Evolutionary conservation across 2,113 vertebrate genomes (phyloP).

Genomic region (Xiphophorus couchianus): DNA sequence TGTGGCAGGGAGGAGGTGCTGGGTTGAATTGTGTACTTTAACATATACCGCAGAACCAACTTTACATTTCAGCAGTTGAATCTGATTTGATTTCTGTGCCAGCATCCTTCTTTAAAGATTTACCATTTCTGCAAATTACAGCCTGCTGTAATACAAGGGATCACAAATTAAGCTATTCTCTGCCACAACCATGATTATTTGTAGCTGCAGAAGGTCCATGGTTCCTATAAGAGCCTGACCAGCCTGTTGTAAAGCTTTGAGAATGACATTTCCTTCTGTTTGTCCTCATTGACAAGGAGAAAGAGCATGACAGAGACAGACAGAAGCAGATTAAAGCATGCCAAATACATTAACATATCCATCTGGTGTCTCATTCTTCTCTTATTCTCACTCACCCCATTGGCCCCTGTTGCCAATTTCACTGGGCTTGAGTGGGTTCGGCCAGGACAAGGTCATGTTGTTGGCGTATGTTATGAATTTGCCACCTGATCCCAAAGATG

Average conservation of each 20-base stretch:
- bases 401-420: conserved; percentile 61
- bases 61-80: too few species aligned
- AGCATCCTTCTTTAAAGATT: conserved; percentile 24
- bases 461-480: conserved; percentile 71
- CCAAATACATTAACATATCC: conserved; percentile 79
- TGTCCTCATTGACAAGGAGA: conserved; percentile 30
- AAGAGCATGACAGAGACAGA: conserved; percentile 37
- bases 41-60: too few species aligned
- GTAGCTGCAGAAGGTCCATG: conserved; percentile 31
- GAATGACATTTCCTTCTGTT: conserved; percentile 51
- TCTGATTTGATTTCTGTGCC: too few species aligned
- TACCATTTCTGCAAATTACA: conserved; percentile 35
- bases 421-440: conserved; percentile 52
- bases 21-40: too few species aligned
- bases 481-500: conserved; percentile 71
- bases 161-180: conserved; percentile 25
- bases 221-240: conserved; percentile 21
- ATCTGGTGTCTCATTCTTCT: conserved; percentile 75
- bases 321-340: conserved; percentile 43
- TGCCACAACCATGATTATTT: conserved; percentile 22
- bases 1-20: too few species aligned
- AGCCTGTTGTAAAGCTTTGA: conserved; percentile 27
- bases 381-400: conserved; percentile 52
- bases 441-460: conserved; percentile 80
- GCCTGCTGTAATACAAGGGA: conserved; percentile 38